phyloP scores from a whole-genome alignment of 2,113 vertebrate species.

The Microcebus tavaratra region DNA sequence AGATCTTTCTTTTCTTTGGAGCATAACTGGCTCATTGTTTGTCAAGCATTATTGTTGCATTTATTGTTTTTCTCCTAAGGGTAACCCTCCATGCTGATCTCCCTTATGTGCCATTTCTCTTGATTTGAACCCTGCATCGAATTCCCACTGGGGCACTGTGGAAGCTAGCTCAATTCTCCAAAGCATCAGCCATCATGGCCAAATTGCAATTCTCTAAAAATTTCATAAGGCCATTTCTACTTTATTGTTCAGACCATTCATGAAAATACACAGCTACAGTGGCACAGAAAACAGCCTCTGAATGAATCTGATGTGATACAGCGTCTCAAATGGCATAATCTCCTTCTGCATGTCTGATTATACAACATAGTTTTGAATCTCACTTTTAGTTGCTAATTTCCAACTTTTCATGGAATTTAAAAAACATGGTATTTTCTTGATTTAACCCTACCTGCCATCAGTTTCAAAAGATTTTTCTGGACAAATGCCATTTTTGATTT shows the following conservation, averaged over 20 bases:
- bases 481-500: neutral
- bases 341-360: neutral
- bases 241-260: neutral
- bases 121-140: neutral
- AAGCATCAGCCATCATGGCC: neutral
- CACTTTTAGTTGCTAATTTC: neutral
- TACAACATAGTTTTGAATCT: neutral
- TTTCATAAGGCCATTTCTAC: neutral
- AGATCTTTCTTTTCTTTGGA: neutral
- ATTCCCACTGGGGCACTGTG: neutral
- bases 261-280: neutral
- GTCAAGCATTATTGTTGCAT: neutral
- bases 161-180: neutral
- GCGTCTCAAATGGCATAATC: neutral
- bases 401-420: neutral
- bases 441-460: neutral
- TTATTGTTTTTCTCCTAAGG: neutral
- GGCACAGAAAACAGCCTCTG: neutral
- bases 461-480: neutral
- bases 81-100: neutral
- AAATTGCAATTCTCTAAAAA: neutral
- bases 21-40: neutral
- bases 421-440: neutral
- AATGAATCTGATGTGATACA: neutral
- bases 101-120: neutral